Conservation (phyloP, 2,797 vertebrate species). For the Mus minutoides region DNA sequence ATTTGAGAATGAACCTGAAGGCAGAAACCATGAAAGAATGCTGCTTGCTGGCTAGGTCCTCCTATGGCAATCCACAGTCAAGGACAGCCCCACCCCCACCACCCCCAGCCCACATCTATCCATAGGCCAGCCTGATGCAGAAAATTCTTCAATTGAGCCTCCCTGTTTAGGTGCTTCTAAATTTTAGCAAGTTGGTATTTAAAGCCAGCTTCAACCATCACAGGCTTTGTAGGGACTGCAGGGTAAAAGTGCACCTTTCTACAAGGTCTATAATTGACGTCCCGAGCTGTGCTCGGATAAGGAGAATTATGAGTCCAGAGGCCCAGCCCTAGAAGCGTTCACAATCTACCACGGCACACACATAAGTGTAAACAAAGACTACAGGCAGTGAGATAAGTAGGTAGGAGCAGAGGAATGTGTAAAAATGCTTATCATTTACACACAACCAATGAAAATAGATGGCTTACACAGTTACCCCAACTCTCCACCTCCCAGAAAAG, state of each 20-base stretch:
- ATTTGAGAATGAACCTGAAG: not conserved
- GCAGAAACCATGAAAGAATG: not conserved
- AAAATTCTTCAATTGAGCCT: not conserved
- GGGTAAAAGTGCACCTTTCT: not conserved
- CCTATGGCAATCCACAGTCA: not conserved
- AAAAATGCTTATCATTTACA: not conserved
- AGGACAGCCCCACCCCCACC: not conserved
- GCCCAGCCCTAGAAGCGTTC: not conserved
- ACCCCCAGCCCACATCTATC: not conserved
- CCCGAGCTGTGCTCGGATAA: not conserved
- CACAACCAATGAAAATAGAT: not conserved
- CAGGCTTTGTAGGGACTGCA: not conserved
- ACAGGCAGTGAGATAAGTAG: not conserved
- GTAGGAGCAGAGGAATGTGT: not conserved
- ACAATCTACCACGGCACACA: accelerated
- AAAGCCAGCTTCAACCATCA: not conserved
- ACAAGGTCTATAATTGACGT: not conserved
- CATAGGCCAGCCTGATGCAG: not conserved
- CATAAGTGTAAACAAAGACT: not conserved
- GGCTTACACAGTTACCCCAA: not conserved
- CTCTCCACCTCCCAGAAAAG: accelerated
- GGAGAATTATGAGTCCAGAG: not conserved
- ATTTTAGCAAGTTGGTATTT: not conserved
- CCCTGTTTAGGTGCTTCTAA: not conserved
- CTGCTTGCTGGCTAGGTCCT: not conserved